Evolutionary conservation across 2,888 invertebrate genomes (phyloP).

Genomic region (Brachypalpus laphriformis): DNA sequence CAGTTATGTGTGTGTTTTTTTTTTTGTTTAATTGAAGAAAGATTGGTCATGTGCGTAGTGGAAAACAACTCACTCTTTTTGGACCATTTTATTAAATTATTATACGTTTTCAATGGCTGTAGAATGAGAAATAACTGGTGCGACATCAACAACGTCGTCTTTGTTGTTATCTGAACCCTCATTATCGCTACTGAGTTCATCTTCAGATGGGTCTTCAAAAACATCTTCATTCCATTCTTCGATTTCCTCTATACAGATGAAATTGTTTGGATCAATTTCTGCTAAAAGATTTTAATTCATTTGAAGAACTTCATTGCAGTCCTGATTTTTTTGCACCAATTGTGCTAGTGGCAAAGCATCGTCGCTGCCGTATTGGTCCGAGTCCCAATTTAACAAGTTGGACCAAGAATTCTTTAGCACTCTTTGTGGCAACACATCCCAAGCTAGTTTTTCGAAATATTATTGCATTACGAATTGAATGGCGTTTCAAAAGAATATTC

Average conservation of each 20-base stretch:
- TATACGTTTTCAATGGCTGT: too few relatives aligned
- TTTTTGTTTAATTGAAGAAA: too few relatives aligned
- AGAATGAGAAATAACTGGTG: background rate
- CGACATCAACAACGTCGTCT: slow-evolving; percentile 29
- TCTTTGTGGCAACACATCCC: slow-evolving; percentile 26
- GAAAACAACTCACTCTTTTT: slow-evolving; percentile 30
- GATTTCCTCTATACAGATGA: slow-evolving; percentile 42
- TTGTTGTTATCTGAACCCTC: slow-evolving; percentile 44
- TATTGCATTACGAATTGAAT: slow-evolving; percentile 59
- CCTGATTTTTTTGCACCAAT: slow-evolving; percentile 50
- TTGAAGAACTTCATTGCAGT: slow-evolving; percentile 54
- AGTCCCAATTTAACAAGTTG: slow-evolving; percentile 52
- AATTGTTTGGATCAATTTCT: slow-evolving; percentile 47
- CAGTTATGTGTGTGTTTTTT: too few relatives aligned
- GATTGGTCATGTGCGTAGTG: slow-evolving; percentile 33
- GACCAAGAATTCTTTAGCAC: slow-evolving; percentile 53
- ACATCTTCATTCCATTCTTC: slow-evolving; percentile 53
- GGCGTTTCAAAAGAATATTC: slow-evolving; percentile 44
- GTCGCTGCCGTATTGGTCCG: slow-evolving; percentile 52
- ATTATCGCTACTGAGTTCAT: slow-evolving; percentile 19
- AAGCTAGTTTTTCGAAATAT: slow-evolving; percentile 49
- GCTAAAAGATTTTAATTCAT: slow-evolving; percentile 42
- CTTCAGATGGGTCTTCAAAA: slow-evolving; percentile 18
- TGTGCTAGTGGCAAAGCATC: slow-evolving; percentile 54
- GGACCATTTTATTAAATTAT: slow-evolving; percentile 32